Percentiles rank a stretch among this genome's conserved stretches.
Conservation (phyloP, 2,888 invertebrate genomes). For the Lasioglossum leucozonium region DNA sequence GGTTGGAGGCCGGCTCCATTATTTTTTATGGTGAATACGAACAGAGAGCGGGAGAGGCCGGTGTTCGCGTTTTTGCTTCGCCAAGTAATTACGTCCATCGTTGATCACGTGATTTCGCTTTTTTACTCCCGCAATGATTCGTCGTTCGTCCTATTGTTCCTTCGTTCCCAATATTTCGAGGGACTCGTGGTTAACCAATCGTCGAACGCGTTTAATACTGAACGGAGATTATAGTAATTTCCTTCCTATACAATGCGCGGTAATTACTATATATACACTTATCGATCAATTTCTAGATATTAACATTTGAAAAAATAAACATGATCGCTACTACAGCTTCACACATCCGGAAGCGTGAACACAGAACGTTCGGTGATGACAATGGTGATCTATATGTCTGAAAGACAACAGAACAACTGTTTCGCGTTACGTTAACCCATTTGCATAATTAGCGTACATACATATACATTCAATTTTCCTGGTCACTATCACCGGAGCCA, state of each 20-base stretch:
- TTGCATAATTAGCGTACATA: no score
- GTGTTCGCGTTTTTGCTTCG: slow-evolving; percentile 63
- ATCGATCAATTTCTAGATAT: no score
- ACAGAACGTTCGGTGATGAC: no score
- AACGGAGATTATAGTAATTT: neutral
- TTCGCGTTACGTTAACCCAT: neutral
- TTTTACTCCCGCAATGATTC: slow-evolving; percentile 55
- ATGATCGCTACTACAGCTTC: no score
- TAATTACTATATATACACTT: no score
- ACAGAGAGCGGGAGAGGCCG: slow-evolving; percentile 50
- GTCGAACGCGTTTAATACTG: neutral
- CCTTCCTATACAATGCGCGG: no score
- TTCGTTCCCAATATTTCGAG: slow-evolving; percentile 46
- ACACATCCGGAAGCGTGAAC: no score
- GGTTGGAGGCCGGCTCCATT: slow-evolving; percentile 62
- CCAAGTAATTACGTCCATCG: slow-evolving; percentile 66
- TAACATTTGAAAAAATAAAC: no score
- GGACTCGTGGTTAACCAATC: neutral
- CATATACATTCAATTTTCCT: no score
- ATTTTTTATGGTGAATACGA: slow-evolving; percentile 68
- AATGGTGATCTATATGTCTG: neutral
- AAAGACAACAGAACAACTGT: neutral
- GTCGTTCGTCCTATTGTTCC: slow-evolving; percentile 38
- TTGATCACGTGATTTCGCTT: slow-evolving; percentile 65
- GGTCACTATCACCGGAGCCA: no score